phyloP scores from a whole-genome alignment of 1,140 invertebrate species.

The Drosophila bifasciata region DNA sequence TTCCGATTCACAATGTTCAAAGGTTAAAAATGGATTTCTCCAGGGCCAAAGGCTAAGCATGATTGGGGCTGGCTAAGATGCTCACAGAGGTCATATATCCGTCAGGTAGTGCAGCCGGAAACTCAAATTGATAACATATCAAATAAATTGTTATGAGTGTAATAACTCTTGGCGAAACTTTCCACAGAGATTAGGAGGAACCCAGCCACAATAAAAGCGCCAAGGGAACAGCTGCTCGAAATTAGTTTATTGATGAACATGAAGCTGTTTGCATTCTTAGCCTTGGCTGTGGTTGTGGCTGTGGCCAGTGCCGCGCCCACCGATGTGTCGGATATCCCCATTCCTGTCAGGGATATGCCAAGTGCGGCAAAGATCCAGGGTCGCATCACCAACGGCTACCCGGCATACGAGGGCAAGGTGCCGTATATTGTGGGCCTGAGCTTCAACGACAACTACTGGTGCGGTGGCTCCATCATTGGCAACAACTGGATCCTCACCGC shows the following conservation, averaged over 20 bases:
- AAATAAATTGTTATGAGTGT: constrained; percentile 1
- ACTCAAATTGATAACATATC: too few species aligned
- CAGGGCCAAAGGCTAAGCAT: not conserved
- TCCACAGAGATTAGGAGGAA: constrained; percentile 4
- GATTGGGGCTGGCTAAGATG: too few species aligned
- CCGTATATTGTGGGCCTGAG: constrained; percentile 35
- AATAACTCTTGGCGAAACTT: constrained; percentile 2
- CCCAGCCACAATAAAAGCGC: constrained; percentile 16
- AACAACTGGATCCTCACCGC: constrained; percentile 35
- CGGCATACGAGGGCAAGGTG: constrained; percentile 37
- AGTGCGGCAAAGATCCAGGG: constrained; percentile 20
- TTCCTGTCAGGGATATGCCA: constrained; percentile 34
- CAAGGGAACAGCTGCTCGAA: too few species aligned
- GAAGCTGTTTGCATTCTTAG: constrained; percentile 31
- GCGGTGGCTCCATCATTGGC: constrained; percentile 33
- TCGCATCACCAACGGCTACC: constrained; percentile 34
- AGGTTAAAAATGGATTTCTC: not conserved
- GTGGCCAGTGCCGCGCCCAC: constrained; percentile 16
- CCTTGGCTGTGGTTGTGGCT: constrained; percentile 32
- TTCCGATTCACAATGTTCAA: too few species aligned
- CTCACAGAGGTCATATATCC: too few species aligned
- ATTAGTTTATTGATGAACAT: constrained; percentile 16
- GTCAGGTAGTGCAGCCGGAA: too few species aligned
- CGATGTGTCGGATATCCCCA: constrained; percentile 8
- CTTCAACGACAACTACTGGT: constrained; percentile 37